phyloP scores from a whole-genome alignment of 2,113 vertebrate species.

The Parotia lawesii region DNA sequence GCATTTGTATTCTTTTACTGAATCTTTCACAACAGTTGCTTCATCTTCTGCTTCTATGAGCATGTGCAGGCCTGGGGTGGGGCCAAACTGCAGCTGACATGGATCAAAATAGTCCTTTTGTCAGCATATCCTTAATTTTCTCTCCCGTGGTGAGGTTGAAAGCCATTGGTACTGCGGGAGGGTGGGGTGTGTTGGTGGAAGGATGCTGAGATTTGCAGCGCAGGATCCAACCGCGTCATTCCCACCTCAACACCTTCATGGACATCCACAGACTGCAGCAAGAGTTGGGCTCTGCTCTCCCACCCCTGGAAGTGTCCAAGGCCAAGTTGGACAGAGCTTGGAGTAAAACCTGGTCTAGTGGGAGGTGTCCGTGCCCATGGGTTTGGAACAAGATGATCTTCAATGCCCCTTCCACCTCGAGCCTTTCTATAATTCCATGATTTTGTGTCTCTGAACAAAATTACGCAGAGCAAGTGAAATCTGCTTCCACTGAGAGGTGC shows the following conservation, averaged over 20 bases:
- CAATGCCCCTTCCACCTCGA: neutral
- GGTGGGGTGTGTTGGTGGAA: neutral
- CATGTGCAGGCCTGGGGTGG: neutral
- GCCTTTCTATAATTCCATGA: accelerated
- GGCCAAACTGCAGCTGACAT: neutral
- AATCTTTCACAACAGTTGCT: neutral
- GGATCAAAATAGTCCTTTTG: neutral
- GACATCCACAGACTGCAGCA: neutral
- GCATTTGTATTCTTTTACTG: neutral
- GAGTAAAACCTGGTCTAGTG: neutral
- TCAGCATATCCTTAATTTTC: neutral
- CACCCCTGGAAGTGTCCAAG: neutral
- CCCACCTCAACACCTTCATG: neutral
- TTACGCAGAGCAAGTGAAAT: neutral
- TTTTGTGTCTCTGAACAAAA: neutral
- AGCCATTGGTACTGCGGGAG: too few relatives aligned
- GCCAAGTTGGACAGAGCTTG: accelerated
- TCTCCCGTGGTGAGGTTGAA: neutral
- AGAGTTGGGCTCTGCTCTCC: neutral
- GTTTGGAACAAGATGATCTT: neutral
- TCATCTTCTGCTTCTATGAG: neutral
- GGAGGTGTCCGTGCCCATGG: neutral
- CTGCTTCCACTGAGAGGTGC: neutral
- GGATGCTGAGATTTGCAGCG: neutral
- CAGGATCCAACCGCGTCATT: neutral